Percentiles rank a stretch among this genome's conserved stretches.
phyloP scores from a whole-genome alignment of 2,113 vertebrate species.

The Forbesichthys agassizii region DNA sequence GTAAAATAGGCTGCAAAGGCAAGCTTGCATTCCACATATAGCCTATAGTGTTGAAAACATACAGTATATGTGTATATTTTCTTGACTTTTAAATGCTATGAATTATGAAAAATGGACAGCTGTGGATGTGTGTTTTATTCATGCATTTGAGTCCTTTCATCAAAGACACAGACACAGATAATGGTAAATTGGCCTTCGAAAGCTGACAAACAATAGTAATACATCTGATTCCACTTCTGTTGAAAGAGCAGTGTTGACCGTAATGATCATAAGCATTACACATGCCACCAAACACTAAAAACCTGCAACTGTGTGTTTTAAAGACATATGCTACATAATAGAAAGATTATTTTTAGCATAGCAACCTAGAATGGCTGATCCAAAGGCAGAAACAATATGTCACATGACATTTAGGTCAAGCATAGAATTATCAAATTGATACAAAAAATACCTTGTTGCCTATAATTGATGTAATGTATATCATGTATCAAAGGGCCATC shows the following conservation, averaged over 20 bases:
- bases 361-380: background rate
- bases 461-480: background rate
- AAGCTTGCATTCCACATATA: background rate
- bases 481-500: background rate
- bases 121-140: background rate
- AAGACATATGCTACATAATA: background rate
- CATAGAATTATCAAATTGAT: background rate
- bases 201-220: background rate
- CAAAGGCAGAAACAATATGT: background rate
- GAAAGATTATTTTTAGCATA: too few species aligned
- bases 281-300: background rate
- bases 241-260: background rate
- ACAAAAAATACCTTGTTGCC: background rate
- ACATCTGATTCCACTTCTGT: background rate
- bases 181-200: background rate
- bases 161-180: background rate
- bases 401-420: background rate
- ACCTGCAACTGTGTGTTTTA: background rate
- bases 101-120: too few species aligned
- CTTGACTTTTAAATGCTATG: too few species aligned
- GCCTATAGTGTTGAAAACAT: background rate
- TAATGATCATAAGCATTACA: too few species aligned
- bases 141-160: background rate
- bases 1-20: background rate
- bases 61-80: background rate